A percentile compares a stretch with the other conserved stretches of the same genome.
Conservation (phyloP, 2,797 vertebrate species). For the Scleropages formosus region DNA sequence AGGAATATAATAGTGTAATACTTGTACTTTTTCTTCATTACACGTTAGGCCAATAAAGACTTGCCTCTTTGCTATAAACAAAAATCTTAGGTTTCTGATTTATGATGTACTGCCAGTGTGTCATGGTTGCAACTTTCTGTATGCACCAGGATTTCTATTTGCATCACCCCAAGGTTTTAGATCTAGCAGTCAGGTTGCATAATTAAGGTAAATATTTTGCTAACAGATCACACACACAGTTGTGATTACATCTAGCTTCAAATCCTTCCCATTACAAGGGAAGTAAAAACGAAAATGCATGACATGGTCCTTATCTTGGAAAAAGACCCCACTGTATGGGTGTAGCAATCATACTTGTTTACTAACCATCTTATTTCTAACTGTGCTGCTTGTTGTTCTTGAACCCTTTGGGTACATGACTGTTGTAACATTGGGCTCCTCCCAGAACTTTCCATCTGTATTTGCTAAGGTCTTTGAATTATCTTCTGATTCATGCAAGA, state of each 20-base stretch:
- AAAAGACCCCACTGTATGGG: not conserved
- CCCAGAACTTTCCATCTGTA: not conserved
- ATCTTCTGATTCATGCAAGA: slow-evolving; percentile 20
- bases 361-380: not conserved
- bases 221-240: slow-evolving; percentile 3
- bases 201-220: not conserved
- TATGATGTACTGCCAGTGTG: no score
- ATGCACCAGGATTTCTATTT: no score
- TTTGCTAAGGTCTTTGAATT: slow-evolving; percentile 10
- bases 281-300: not conserved
- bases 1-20: no score
- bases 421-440: not conserved
- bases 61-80: no score
- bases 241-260: not conserved
- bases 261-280: not conserved
- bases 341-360: not conserved
- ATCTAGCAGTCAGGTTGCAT: not conserved
- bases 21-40: no score
- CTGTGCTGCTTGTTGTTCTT: not conserved
- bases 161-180: no score
- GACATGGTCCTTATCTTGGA: not conserved
- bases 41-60: no score
- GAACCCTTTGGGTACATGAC: not conserved
- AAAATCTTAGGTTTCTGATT: no score
- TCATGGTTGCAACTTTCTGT: no score